These are phyloP conservation scores for Bactericera cockerelli DNA, from an alignment of 1,140 invertebrate species.

Conservation along the genomic window DNA sequence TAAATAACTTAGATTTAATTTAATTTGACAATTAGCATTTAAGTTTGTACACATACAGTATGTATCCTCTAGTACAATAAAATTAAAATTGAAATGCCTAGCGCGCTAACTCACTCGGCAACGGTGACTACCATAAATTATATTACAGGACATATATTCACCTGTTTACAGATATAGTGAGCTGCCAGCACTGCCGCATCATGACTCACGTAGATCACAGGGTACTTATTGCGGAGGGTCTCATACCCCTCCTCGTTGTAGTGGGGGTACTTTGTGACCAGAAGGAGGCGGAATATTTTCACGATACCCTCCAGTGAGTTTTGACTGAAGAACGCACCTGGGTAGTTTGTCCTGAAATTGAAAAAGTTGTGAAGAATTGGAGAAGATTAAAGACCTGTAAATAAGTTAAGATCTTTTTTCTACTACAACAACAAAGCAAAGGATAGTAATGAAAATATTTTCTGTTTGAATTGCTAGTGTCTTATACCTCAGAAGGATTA, in stretches of 20 bases:
- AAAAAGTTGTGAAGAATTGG: constrained; percentile 18
- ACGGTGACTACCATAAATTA: too few species aligned
- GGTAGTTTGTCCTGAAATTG: constrained; percentile 43
- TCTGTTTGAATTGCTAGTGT: not conserved
- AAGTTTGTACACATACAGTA: too few species aligned
- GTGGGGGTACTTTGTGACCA: constrained; percentile 64
- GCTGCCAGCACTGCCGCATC: constrained; percentile 55
- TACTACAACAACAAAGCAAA: not conserved
- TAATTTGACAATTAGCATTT: too few species aligned
- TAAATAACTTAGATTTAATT: too few species aligned
- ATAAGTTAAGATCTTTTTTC: not conserved
- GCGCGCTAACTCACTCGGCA: too few species aligned
- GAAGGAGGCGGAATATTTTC: constrained; percentile 52
- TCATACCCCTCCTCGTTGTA: constrained; percentile 67
- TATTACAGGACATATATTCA: too few species aligned
- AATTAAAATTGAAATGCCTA: too few species aligned
- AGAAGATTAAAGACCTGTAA: constrained; percentile 14
- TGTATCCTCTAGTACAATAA: too few species aligned
- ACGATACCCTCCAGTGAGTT: constrained; percentile 61
- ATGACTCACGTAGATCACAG: constrained; percentile 66
- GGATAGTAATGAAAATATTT: not conserved
- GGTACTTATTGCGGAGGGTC: constrained; percentile 52
- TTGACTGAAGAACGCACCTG: constrained; percentile 58
- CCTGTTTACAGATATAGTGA: constrained; percentile 61
- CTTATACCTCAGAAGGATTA: not conserved